Percentiles rank a stretch among this genome's conserved stretches.
Evolutionary conservation across 2,888 invertebrate species (phyloP).

Genomic region (Lydus trimaculatus): DNA sequence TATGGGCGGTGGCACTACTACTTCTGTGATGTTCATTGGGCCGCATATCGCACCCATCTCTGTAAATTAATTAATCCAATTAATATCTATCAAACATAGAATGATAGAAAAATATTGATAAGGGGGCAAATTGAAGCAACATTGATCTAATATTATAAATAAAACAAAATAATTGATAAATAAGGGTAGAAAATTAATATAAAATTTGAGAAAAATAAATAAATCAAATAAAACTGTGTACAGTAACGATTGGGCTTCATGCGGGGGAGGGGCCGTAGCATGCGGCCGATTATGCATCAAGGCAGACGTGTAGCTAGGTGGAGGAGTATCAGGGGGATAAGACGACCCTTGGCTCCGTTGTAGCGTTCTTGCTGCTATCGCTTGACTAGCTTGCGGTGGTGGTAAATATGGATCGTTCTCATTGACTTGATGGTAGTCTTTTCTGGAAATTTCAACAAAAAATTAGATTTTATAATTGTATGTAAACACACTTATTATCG

Average conservation of each 20-base stretch:
- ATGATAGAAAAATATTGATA: too few species aligned
- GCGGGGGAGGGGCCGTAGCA: conserved; percentile 58
- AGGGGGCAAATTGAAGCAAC: neutral
- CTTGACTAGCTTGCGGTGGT: conserved; percentile 67
- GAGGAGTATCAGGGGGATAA: conserved; percentile 67
- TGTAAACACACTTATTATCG: too few species aligned
- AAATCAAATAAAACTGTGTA: conserved; percentile 51
- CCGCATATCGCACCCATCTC: conserved; percentile 62
- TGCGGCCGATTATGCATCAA: conserved; percentile 61
- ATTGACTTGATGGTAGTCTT: conserved; percentile 82
- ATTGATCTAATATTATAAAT: conserved; percentile 13
- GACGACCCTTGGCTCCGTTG: conserved; percentile 76
- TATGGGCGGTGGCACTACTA: too few species aligned
- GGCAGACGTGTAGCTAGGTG: conserved; percentile 69
- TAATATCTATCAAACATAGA: too few species aligned
- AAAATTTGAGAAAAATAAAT: neutral
- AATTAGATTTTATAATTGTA: too few species aligned
- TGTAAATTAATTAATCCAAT: too few species aligned
- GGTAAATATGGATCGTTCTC: conserved; percentile 85
- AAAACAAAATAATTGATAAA: conserved; percentile 1
- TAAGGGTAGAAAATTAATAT: neutral
- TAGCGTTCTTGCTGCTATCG: conserved; percentile 69
- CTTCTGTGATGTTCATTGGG: conserved; percentile 55
- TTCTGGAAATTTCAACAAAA: conserved; percentile 62
- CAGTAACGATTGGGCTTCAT: conserved; percentile 58